Evolutionary conservation across 1,140 invertebrate genomes (phyloP).

Genomic region (Achatina immaculata): DNA sequence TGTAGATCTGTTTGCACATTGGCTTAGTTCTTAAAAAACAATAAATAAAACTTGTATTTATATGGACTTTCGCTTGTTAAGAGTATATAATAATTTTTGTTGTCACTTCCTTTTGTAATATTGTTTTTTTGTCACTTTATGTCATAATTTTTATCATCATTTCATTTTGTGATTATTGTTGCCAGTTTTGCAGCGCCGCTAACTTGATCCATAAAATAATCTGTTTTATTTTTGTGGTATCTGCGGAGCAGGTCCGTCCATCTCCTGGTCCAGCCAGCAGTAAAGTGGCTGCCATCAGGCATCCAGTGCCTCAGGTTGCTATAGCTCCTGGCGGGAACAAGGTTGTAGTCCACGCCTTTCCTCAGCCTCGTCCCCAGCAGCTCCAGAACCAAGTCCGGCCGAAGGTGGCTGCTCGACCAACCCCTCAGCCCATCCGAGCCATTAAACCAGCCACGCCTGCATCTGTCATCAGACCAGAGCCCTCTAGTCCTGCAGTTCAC

Average conservation of each 20-base stretch:
- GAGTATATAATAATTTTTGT: too few species aligned
- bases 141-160: too few species aligned
- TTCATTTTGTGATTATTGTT: too few species aligned
- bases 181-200: too few species aligned
- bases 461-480: conserved; percentile 4
- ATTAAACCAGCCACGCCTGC: conserved; percentile 17
- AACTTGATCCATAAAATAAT: too few species aligned
- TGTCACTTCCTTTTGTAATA: too few species aligned
- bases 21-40: too few species aligned
- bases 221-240: too few species aligned
- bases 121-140: too few species aligned
- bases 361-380: not conserved
- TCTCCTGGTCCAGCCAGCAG: conserved; percentile 29
- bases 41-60: too few species aligned
- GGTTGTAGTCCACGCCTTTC: conserved; percentile 36
- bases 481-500: conserved; percentile 45
- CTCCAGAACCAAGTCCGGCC: conserved; percentile 12
- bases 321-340: conserved; percentile 35
- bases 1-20: too few species aligned
- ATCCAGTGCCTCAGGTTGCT: conserved; percentile 21
- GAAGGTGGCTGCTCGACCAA: conserved; percentile 27
- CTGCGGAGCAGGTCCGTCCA: conserved; percentile 18
- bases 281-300: conserved; percentile 31
- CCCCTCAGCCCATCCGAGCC: conserved; percentile 18
- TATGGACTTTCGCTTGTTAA: too few species aligned